These are phyloP conservation scores for Phrynocephalus vlangalii DNA, from an alignment of 2,797 vertebrate species.

Conservation along the genomic window DNA sequence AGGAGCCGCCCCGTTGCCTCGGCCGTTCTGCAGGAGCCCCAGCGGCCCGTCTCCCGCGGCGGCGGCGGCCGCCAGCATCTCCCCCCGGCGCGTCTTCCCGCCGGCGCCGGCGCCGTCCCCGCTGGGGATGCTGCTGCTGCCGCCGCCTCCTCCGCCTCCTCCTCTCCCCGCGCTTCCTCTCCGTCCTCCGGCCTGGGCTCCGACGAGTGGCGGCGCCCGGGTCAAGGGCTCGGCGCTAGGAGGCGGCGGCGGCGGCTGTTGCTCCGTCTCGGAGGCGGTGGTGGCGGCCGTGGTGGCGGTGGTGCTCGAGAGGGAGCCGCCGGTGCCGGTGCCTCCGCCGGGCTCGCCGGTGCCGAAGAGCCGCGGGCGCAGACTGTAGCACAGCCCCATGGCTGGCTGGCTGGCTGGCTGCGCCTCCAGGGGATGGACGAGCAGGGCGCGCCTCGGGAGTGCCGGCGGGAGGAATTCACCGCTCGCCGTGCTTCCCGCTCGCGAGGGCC, in stretches of 20 bases:
- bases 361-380: constrained; percentile 94
- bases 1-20: constrained; percentile 61
- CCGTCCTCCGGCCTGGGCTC: constrained; percentile 10
- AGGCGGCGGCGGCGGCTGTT: constrained; percentile 38
- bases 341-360: constrained; percentile 93
- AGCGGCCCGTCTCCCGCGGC: constrained; percentile 46
- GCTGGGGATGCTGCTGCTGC: constrained; percentile 46
- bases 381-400: constrained; percentile 92
- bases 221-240: constrained; percentile 73
- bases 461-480: constrained; percentile 56
- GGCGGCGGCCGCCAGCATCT: not conserved
- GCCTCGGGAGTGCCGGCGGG: constrained; percentile 14
- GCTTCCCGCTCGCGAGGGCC: constrained; percentile 47
- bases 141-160: constrained; percentile 46
- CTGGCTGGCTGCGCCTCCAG: constrained; percentile 58
- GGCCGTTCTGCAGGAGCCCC: constrained; percentile 70
- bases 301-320: constrained; percentile 77
- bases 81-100: constrained; percentile 11
- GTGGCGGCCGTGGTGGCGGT: constrained; percentile 65
- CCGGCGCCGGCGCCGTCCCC: constrained; percentile 1
- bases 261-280: constrained; percentile 84
- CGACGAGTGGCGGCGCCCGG: constrained; percentile 49
- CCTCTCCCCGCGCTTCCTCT: constrained; percentile 2
- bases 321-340: constrained; percentile 78
- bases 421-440: constrained; percentile 36